phyloP scores from a whole-genome alignment of 2,888 invertebrate species.

The Cepaea hortensis region DNA sequence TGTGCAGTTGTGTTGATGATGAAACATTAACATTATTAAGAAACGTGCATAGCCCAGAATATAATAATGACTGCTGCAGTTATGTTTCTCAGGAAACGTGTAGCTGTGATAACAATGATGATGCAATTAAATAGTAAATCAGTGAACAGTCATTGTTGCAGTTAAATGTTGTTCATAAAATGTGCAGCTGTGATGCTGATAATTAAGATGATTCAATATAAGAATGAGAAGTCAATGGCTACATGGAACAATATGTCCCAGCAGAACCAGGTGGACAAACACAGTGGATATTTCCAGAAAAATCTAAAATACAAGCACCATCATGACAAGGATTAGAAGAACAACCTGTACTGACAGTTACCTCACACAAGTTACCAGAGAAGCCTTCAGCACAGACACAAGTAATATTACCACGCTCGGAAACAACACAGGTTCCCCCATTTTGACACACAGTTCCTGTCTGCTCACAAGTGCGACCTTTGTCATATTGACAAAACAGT shows the following conservation, averaged over 20 bases:
- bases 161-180: too few relatives aligned
- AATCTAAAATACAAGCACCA: slow-evolving; percentile 55
- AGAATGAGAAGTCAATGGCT: neutral
- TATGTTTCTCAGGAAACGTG: too few relatives aligned
- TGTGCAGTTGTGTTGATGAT: too few relatives aligned
- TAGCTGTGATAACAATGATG: too few relatives aligned
- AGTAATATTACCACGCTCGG: slow-evolving; percentile 50
- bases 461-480: slow-evolving; percentile 55
- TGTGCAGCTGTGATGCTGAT: too few relatives aligned
- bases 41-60: too few relatives aligned
- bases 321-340: slow-evolving; percentile 56
- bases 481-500: slow-evolving; percentile 55
- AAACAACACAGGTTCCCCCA: slow-evolving; percentile 58
- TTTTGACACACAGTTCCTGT: slow-evolving; percentile 57
- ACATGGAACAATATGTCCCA: slow-evolving; percentile 14
- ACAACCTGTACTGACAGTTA: slow-evolving; percentile 19
- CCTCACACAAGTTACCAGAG: slow-evolving; percentile 61
- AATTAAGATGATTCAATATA: too few relatives aligned
- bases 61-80: too few relatives aligned
- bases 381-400: slow-evolving; percentile 63
- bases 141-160: too few relatives aligned
- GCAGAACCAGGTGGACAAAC: slow-evolving; percentile 59
- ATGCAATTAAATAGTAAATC: too few relatives aligned
- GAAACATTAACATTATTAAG: too few relatives aligned
- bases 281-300: slow-evolving; percentile 54